A percentile compares a stretch with the other conserved stretches of the same genome.
These are phyloP conservation scores for Tupaia tana DNA, from an alignment of 2,113 vertebrate genomes.

Conservation along the genomic window DNA sequence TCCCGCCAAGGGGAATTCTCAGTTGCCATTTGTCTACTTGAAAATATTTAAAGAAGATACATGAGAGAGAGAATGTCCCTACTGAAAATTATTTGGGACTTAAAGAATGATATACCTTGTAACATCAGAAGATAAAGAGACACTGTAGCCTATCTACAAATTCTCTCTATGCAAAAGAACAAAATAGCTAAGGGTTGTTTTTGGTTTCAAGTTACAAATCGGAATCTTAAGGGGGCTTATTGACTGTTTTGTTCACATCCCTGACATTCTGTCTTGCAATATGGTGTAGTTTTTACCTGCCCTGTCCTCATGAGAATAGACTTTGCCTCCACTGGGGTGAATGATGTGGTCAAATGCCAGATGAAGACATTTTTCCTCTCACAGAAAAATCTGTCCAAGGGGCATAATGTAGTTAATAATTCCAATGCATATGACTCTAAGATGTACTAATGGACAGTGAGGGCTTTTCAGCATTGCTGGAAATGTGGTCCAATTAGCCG, in stretches of 20 bases:
- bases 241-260: constrained; percentile 45
- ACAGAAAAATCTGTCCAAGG: not conserved
- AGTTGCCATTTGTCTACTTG: not conserved
- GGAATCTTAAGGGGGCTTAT: not conserved
- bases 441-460: constrained; percentile 69
- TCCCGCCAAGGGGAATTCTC: not conserved
- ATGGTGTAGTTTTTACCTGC: constrained; percentile 54
- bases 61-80: not conserved
- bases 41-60: not conserved
- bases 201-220: not conserved
- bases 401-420: constrained; percentile 60
- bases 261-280: constrained; percentile 24
- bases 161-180: not conserved
- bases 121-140: not conserved
- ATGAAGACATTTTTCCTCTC: constrained; percentile 63
- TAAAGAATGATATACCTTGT: not conserved
- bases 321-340: constrained; percentile 25
- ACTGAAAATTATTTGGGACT: not conserved
- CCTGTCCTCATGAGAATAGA: constrained; percentile 31
- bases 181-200: not conserved
- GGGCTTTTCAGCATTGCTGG: constrained; percentile 68
- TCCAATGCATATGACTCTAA: constrained; percentile 44
- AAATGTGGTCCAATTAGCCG: constrained; percentile 80
- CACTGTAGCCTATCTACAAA: not conserved
- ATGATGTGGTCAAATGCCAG: constrained; percentile 63